These are phyloP conservation scores for Microchirus variegatus DNA, from an alignment of 2,797 vertebrate species.

Conservation along the genomic window DNA sequence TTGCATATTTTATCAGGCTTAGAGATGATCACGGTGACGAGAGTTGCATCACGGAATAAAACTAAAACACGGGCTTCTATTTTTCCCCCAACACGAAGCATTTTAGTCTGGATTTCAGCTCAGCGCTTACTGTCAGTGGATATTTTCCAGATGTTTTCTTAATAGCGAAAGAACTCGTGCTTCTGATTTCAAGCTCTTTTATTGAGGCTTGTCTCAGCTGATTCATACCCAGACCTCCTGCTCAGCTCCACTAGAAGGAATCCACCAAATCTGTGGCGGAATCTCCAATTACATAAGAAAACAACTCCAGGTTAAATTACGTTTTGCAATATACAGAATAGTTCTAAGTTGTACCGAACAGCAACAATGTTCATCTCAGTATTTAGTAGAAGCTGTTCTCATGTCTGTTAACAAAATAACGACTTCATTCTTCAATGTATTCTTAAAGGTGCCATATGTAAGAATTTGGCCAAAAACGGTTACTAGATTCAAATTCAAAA, in stretches of 20 bases:
- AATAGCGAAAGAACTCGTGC: slow-evolving; percentile 1
- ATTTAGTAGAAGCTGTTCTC: not conserved
- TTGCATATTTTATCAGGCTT: slow-evolving; percentile 9
- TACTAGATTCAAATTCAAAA: too few species aligned
- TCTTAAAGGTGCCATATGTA: too few species aligned
- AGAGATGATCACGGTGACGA: not conserved
- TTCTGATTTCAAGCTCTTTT: not conserved
- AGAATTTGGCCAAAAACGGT: too few species aligned
- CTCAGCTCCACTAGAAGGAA: not conserved
- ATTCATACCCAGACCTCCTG: not conserved
- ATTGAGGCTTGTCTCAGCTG: not conserved
- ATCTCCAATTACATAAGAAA: not conserved
- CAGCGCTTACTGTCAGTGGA: not conserved
- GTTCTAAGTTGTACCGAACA: not conserved
- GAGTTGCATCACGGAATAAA: not conserved
- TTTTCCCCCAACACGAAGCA: not conserved
- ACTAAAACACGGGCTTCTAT: too few species aligned
- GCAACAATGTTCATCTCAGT: not conserved
- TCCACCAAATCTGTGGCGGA: too few species aligned
- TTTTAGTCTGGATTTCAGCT: slow-evolving; percentile 3
- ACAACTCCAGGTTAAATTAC: not conserved
- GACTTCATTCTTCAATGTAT: too few species aligned
- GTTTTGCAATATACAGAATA: not conserved
- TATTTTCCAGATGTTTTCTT: slow-evolving; percentile 15
- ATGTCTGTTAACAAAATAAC: not conserved